Evolutionary conservation across 2,113 vertebrate genomes (phyloP).

Genomic region (Poicephalus gulielmi): DNA sequence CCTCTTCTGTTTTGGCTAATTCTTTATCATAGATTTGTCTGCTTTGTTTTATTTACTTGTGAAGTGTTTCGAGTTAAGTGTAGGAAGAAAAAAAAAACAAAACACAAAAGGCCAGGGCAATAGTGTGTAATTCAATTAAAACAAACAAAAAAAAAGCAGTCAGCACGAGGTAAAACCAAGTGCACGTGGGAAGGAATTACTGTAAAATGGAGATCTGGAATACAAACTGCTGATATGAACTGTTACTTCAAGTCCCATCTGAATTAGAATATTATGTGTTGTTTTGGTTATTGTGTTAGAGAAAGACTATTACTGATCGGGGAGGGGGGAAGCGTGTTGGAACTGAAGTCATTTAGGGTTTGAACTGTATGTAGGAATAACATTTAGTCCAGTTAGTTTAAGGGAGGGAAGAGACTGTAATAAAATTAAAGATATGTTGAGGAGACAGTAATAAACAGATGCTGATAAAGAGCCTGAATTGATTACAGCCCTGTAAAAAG

Average conservation of each 20-base stretch:
- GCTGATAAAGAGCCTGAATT: neutral
- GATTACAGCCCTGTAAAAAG: neutral
- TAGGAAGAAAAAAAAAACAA: neutral
- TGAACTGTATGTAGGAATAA: neutral
- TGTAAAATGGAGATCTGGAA: conserved; percentile 3
- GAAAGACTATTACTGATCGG: neutral
- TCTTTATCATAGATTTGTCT: neutral
- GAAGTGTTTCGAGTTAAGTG: neutral
- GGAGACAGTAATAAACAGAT: neutral
- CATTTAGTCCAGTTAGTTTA: neutral
- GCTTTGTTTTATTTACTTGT: neutral
- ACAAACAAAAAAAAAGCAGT: neutral
- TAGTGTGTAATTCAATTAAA: neutral
- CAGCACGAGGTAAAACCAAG: neutral
- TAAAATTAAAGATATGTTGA: neutral
- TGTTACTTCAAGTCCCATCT: conserved; percentile 10
- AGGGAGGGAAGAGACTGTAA: neutral
- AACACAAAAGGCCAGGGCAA: neutral
- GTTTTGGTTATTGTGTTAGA: conserved; percentile 13
- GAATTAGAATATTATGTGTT: neutral
- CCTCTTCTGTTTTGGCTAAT: neutral
- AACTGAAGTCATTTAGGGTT: neutral
- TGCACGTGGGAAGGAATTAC: neutral
- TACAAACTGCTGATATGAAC: neutral
- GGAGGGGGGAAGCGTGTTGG: neutral